Evolutionary conservation across 2,797 vertebrate genomes (phyloP).

Genomic region (Chaetodon trifasciatus): DNA sequence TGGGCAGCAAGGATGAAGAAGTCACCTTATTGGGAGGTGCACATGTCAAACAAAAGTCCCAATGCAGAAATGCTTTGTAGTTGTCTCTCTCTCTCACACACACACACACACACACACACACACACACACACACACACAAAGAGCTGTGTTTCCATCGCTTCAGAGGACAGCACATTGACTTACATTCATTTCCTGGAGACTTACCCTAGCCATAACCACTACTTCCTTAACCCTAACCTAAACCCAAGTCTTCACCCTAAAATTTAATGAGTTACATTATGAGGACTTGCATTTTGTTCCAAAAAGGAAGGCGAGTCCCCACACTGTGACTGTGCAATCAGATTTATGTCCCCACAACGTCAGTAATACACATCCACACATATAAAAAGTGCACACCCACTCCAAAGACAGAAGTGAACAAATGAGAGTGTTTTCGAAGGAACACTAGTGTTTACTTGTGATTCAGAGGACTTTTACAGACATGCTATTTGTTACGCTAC

Average conservation of each 20-base stretch:
- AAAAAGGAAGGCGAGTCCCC: too few relatives aligned
- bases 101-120: not conserved
- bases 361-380: conserved; percentile 10
- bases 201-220: too few relatives aligned
- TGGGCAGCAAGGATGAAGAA: conserved; percentile 37
- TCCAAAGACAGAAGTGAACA: not conserved
- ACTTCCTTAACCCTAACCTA: too few relatives aligned
- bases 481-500: not conserved
- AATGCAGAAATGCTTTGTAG: conserved; percentile 39
- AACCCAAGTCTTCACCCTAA: too few relatives aligned
- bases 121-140: not conserved
- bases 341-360: too few relatives aligned
- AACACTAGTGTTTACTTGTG: not conserved
- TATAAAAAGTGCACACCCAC: not conserved
- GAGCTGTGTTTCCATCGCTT: not conserved
- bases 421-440: not conserved
- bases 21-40: conserved; percentile 46
- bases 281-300: too few relatives aligned
- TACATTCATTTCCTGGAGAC: too few relatives aligned
- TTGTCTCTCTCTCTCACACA: not conserved
- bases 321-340: too few relatives aligned
- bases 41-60: conserved; percentile 49
- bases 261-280: too few relatives aligned
- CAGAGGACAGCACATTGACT: too few relatives aligned
- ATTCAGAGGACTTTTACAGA: not conserved